These are phyloP conservation scores for Periplaneta americana DNA, from an alignment of 1,140 invertebrate species.

Conservation along the genomic window DNA sequence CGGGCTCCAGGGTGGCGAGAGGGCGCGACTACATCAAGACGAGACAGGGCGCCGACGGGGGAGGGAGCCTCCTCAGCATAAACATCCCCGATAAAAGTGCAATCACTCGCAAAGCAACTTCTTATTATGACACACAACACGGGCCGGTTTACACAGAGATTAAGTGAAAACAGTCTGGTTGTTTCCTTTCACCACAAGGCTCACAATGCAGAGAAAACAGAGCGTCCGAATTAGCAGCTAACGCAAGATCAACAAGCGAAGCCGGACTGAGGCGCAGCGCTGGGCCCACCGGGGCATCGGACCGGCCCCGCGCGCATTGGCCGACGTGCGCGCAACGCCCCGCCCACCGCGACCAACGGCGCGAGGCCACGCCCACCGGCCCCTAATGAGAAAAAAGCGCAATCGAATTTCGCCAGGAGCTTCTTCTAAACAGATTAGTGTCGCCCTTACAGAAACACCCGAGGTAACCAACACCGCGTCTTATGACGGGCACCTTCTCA, in stretches of 20 bases:
- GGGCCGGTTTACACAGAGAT: slow-evolving; percentile 29
- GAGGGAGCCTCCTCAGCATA: background rate
- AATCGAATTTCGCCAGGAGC: slow-evolving; percentile 14
- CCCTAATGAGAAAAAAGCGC: background rate
- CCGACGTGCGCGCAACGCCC: background rate
- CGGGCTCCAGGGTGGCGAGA: slow-evolving; percentile 3
- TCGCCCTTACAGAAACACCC: slow-evolving; percentile 3
- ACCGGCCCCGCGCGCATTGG: slow-evolving; percentile 6
- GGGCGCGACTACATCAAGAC: slow-evolving; percentile 9
- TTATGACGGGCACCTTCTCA: background rate
- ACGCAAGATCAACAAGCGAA: slow-evolving; percentile 26
- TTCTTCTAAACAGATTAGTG: slow-evolving; percentile 14
- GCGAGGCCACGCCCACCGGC: background rate
- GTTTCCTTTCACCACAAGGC: slow-evolving; percentile 30
- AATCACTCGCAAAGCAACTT: slow-evolving; percentile 14
- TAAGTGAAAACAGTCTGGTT: slow-evolving; percentile 33
- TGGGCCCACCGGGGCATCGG: background rate
- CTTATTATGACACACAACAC: slow-evolving; percentile 32
- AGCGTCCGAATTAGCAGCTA: slow-evolving; percentile 23
- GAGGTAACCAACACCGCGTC: background rate
- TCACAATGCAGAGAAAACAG: slow-evolving; percentile 18
- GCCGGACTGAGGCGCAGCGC: slow-evolving; percentile 10
- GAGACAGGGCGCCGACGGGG: background rate
- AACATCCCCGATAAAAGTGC: background rate
- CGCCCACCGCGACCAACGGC: slow-evolving; percentile 2